Evolutionary conservation across 1,140 invertebrate genomes (phyloP), one percentile per base, ranked within the genome.

Genomic region (Leucophenga varia): DNA sequence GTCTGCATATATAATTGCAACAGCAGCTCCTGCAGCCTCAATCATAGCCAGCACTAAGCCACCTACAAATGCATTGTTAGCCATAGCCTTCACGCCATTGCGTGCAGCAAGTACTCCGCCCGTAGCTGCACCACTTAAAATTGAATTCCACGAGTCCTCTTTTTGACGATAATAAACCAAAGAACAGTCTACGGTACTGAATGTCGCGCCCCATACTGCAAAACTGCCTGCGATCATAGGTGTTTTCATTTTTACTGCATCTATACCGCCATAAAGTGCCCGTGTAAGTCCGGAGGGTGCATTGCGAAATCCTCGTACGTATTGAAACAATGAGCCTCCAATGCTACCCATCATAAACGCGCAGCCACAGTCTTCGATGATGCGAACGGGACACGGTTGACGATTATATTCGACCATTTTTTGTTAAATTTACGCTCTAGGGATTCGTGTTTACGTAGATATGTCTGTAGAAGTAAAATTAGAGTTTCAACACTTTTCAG

Each of bases 71-170:
- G 63, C 63, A 14, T 63, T 61, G 25, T 68, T 67, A 3, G 56
- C 63, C 56, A 67, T 67, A 8, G 64, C 64, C n/a, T 58, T 55
- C 6, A 67, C 14, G 2, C 63, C 63, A 8, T 49, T 67, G 9
- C 63, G 63, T 0, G 64, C 63, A 0, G 63, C 59, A 1, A 67
- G 45, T 25, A 67, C 63, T 1, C 56, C 63, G 12, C 63, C 63
- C 1, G 63, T 63, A 1, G 63, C 49, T 10, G 63, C 63, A 4
- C 63, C 63, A 9, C 63, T 67, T 0, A 59, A 34, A 17, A 67
- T 67, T 0, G 63, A 67, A n/a, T 67, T 67, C 64, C 63, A 67
- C 0, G 59, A 42, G 18, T 67, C 63, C 28, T 67, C 63, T 3
- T 47, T 39, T 19, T 67, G 63, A 1, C 63, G 46, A 18, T 57